Evolutionary conservation across 2,888 invertebrate species (phyloP), one percentile per base, ranked within the genome.

Genomic region (Chymomyza procnemis): DNA sequence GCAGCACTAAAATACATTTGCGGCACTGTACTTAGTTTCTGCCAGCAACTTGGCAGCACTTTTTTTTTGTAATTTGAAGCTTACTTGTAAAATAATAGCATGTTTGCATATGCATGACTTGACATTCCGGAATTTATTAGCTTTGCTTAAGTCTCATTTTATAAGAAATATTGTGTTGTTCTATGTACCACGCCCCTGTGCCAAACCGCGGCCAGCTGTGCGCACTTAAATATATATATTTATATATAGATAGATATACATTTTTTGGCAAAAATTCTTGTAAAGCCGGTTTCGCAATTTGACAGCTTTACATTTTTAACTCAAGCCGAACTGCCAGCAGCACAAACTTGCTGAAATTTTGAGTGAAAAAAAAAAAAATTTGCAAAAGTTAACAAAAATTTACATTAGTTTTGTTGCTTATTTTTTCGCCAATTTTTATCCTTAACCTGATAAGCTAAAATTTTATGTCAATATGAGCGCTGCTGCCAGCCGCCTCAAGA

Each of bases 371-470:
- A 41, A 41, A 41, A 12, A 12, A 41, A 41, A 41, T 41, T 41
- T 41, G 34, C 34, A 41, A 41, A 5, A 4, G 9, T 12, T 41
- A 12, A 3, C 34, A 12, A 41, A 41, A 12, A 41, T 57, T 47
- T 64, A 5, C 30, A 4, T 56, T n/a, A 52, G 2, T 41, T 66
- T 61, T 9, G n/a, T n/a, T 19, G 55, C 68, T 41, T 41, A 21
- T 54, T 78, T 79, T n/a, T 65, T 75, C 57, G 67, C 66, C 55
- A 77, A 54, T 50, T 69, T 57, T 66, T 66, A 71, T 61, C 67
- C 79, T 69, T 69, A 74, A 80, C 71, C 71, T 80, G 84, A 74
- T 73, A 73, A 73, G 67, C 64, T 19, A 47, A 41, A 55, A 58
- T 67, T 67, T 70, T 71, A 48, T 58, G 59, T 56, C 67, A 64